A percentile compares a stretch with the other conserved stretches of the same genome.
These are phyloP conservation scores for Rhagophthalmus giganteus DNA, from an alignment of 2,888 invertebrate species.

Conservation along the genomic window DNA sequence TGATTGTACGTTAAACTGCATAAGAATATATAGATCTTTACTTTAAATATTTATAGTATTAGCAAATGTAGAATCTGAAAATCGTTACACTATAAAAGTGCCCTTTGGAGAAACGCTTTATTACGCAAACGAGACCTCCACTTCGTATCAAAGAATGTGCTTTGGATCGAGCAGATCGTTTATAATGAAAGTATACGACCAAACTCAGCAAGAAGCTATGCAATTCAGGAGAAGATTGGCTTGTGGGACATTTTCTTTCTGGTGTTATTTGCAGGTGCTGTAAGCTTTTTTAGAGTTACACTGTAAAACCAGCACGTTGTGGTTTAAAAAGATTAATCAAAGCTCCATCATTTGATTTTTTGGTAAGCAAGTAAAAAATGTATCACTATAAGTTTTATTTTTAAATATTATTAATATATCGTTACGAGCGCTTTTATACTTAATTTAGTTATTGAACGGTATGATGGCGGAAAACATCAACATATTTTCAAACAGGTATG, in stretches of 20 bases:
- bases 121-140: slow-evolving; percentile 70
- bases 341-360: too few relatives aligned
- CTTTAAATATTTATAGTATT: slow-evolving; percentile 55
- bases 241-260: slow-evolving; percentile 69
- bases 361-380: too few relatives aligned
- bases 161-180: slow-evolving; percentile 77
- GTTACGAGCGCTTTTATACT: too few relatives aligned
- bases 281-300: too few relatives aligned
- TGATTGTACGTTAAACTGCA: slow-evolving; percentile 65
- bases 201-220: slow-evolving; percentile 80
- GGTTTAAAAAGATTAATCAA: too few relatives aligned
- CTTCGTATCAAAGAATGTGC: slow-evolving; percentile 64
- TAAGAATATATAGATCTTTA: too few relatives aligned
- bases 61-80: slow-evolving; percentile 67
- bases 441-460: too few relatives aligned
- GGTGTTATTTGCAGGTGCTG: slow-evolving; percentile 75
- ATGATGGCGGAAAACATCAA: too few relatives aligned
- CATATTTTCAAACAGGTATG: too few relatives aligned
- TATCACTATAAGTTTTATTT: too few relatives aligned
- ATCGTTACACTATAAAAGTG: slow-evolving; percentile 72
- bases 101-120: slow-evolving; percentile 76
- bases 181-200: slow-evolving; percentile 78
- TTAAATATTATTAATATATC: too few relatives aligned
- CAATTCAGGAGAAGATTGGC: slow-evolving; percentile 71
- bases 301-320: too few relatives aligned